phyloP scores from a whole-genome alignment of 2,888 invertebrate genomes.

The Nymphalis urticae region DNA sequence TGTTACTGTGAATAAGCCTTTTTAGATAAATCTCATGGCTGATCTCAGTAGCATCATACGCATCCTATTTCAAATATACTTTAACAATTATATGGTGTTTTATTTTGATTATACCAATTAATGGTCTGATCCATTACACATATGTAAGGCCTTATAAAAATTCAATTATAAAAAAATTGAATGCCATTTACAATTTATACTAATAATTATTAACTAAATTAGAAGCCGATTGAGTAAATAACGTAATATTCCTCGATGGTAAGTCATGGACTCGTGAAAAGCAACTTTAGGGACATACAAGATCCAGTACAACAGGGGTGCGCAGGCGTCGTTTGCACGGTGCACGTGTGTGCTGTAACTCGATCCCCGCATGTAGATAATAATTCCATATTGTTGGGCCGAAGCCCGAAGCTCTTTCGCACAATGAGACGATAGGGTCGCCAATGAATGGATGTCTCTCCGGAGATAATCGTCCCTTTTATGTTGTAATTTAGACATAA shows the following conservation, averaged over 20 bases:
- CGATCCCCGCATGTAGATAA: constrained; percentile 58
- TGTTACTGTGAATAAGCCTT: constrained; percentile 43
- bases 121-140: not conserved
- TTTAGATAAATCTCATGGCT: constrained; percentile 26
- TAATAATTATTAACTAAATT: not conserved
- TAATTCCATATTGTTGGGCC: constrained; percentile 57
- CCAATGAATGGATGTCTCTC: constrained; percentile 46
- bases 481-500: constrained; percentile 35
- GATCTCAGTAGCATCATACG: constrained; percentile 17
- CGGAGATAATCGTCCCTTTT: constrained; percentile 35
- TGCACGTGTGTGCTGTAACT: constrained; percentile 65
- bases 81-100: not conserved
- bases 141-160: not conserved
- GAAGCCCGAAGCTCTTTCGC: constrained; percentile 38
- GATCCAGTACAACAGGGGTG: constrained; percentile 34
- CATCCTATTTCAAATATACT: constrained; percentile 2
- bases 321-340: constrained; percentile 39
- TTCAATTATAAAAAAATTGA: not conserved
- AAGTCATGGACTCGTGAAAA: not conserved
- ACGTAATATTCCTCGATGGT: not conserved
- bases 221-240: not conserved
- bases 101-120: not conserved
- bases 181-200: not conserved
- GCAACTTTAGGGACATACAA: constrained; percentile 5
- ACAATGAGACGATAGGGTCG: constrained; percentile 43